These are phyloP conservation scores for Pedetes capensis DNA, from an alignment of 2,113 vertebrate genomes.

Conservation along the genomic window DNA sequence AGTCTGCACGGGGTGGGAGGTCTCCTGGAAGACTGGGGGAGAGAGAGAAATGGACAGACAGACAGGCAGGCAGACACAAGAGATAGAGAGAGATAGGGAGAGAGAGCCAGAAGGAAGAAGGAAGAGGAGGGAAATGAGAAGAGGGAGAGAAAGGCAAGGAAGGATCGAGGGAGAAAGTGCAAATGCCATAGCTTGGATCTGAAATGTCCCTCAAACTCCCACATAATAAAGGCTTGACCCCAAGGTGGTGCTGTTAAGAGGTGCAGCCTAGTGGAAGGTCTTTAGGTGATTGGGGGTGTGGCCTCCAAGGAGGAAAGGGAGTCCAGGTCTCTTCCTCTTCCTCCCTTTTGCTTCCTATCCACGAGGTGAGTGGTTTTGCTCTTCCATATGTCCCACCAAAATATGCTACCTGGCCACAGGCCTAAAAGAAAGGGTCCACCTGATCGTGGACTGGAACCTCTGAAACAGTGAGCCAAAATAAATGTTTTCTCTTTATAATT, in stretches of 20 bases:
- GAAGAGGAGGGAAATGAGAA: background rate
- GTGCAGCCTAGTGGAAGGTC: too few species aligned
- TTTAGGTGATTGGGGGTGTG: background rate
- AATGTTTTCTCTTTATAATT: background rate
- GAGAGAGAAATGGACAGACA: background rate
- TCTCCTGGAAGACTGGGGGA: background rate
- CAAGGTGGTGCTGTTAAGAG: too few species aligned
- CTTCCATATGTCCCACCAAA: background rate
- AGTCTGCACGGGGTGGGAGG: constrained; percentile 45
- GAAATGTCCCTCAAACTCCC: too few species aligned
- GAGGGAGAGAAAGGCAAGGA: too few species aligned
- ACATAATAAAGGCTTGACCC: too few species aligned
- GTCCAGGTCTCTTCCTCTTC: background rate
- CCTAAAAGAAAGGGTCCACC: background rate
- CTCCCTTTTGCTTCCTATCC: background rate
- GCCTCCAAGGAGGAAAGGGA: background rate
- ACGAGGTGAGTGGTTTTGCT: background rate
- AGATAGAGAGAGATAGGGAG: too few species aligned
- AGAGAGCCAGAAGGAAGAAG: too few species aligned
- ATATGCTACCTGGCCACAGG: background rate
- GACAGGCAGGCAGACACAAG: too few species aligned
- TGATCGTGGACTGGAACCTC: background rate
- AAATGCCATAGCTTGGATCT: too few species aligned
- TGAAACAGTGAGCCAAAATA: background rate
- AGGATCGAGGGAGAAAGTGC: background rate